Conservation (phyloP, 2,113 vertebrate species). For the Neogobius melanostomus region DNA sequence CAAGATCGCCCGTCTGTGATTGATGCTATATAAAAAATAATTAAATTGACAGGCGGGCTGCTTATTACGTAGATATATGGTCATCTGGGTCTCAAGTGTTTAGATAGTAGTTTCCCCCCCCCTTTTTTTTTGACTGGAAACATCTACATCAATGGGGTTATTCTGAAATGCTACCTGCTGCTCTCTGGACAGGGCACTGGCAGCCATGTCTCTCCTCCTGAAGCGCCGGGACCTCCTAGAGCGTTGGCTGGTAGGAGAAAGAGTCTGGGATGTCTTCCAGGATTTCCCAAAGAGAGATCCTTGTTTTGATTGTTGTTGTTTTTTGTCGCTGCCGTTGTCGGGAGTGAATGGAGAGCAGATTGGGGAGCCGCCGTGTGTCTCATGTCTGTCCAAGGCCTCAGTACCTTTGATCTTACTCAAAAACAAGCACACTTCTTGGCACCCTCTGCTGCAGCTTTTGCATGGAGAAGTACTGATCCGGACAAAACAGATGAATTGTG, state of each 20-base stretch:
- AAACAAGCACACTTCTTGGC: conserved; percentile 73
- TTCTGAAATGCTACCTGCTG: conserved; percentile 42
- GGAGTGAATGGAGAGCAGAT: conserved; percentile 71
- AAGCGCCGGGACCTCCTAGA: conserved; percentile 43
- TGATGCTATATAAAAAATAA: background rate
- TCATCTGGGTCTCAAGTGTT: background rate
- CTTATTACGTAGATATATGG: background rate
- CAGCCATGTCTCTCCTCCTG: conserved; percentile 49
- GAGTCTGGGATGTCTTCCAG: conserved; percentile 67
- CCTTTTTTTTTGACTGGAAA: background rate
- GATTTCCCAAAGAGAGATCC: conserved; percentile 60
- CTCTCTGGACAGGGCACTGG: conserved; percentile 43
- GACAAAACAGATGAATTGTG: conserved; percentile 56
- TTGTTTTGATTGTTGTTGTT: conserved; percentile 37
- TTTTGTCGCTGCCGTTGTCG: conserved; percentile 54
- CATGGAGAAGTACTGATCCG: conserved; percentile 52
- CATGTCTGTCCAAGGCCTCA: conserved; percentile 75
- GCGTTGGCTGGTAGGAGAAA: conserved; percentile 58
- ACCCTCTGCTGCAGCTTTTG: conserved; percentile 40
- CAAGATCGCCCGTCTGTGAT: background rate
- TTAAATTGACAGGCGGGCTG: background rate
- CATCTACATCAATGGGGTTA: conserved; percentile 3
- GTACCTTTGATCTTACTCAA: conserved; percentile 75
- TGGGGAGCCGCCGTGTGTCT: conserved; percentile 61
- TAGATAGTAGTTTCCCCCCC: no score